phyloP scores from a whole-genome alignment of 2,113 vertebrate genomes.

The Suncus etruscus region DNA sequence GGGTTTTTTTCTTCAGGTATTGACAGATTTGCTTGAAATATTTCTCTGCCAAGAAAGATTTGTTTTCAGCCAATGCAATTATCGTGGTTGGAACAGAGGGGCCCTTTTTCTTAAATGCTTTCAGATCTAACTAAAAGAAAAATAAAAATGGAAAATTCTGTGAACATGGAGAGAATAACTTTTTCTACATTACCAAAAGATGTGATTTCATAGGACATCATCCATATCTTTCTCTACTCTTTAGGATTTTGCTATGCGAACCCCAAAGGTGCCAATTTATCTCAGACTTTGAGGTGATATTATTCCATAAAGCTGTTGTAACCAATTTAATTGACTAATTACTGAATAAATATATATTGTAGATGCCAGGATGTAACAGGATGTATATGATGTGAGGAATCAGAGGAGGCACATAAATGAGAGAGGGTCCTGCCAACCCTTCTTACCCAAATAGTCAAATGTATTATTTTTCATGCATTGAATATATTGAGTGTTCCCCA shows the following conservation, averaged over 20 bases:
- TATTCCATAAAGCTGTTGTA: neutral
- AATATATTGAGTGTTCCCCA: neutral
- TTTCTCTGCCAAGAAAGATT: slow-evolving; percentile 28
- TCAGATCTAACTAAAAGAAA: slow-evolving; percentile 34
- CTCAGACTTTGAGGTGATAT: neutral
- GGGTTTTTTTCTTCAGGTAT: neutral
- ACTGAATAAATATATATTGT: neutral
- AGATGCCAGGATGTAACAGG: slow-evolving; percentile 24
- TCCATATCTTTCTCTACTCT: neutral
- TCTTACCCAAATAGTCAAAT: neutral
- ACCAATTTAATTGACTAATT: neutral
- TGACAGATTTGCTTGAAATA: slow-evolving; percentile 48
- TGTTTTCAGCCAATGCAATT: slow-evolving; percentile 44
- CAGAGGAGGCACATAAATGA: accelerated
- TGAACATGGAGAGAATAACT: neutral
- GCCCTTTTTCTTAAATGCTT: slow-evolving; percentile 57
- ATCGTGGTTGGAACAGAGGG: neutral
- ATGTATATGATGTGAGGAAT: accelerated
- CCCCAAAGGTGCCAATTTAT: neutral
- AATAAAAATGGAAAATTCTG: slow-evolving; percentile 26
- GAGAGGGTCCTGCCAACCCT: accelerated
- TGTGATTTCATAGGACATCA: neutral
- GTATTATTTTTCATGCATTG: neutral
- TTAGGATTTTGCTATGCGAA: neutral
- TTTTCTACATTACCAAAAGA: neutral